Percentiles rank a stretch among this genome's conserved stretches.
Evolutionary conservation across 2,888 invertebrate genomes (phyloP).

Genomic region (Perithous albicinctus): DNA sequence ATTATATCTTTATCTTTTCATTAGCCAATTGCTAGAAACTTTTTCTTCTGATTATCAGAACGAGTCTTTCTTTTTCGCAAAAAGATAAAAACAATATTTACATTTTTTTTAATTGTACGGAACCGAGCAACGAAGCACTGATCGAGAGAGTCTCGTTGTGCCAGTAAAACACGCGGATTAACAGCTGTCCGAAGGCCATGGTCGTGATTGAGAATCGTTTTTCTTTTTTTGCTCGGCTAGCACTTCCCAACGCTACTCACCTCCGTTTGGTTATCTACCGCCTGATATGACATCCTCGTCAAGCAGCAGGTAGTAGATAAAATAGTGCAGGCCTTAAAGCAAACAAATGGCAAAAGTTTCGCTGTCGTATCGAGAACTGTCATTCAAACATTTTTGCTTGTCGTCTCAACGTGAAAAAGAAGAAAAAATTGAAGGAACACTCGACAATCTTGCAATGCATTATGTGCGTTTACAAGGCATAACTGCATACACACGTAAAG

Average conservation of each 20-base stretch:
- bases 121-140: not conserved
- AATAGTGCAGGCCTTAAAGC: slow-evolving; percentile 56
- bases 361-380: slow-evolving; percentile 48
- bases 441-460: not conserved
- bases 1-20: too few species aligned
- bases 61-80: too few species aligned
- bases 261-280: slow-evolving; percentile 49
- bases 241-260: not conserved
- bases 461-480: not conserved
- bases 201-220: slow-evolving; percentile 70
- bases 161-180: slow-evolving; percentile 4
- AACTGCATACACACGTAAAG: slow-evolving; percentile 8
- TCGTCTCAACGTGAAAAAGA: slow-evolving; percentile 29
- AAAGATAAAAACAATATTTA: not conserved
- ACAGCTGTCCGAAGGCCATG: slow-evolving; percentile 66
- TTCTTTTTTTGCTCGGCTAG: not conserved
- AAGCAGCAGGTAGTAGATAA: slow-evolving; percentile 49
- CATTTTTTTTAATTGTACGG: not conserved
- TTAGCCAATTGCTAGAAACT: too few species aligned
- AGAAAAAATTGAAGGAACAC: slow-evolving; percentile 3
- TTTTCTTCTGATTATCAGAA: too few species aligned
- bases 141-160: not conserved
- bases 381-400: slow-evolving; percentile 61
- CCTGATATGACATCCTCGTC: slow-evolving; percentile 48
- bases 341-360: slow-evolving; percentile 22